Evolutionary conservation across 2,113 vertebrate species (phyloP), one percentile per base, ranked within the genome.

Genomic region (Otolemur garnettii): DNA sequence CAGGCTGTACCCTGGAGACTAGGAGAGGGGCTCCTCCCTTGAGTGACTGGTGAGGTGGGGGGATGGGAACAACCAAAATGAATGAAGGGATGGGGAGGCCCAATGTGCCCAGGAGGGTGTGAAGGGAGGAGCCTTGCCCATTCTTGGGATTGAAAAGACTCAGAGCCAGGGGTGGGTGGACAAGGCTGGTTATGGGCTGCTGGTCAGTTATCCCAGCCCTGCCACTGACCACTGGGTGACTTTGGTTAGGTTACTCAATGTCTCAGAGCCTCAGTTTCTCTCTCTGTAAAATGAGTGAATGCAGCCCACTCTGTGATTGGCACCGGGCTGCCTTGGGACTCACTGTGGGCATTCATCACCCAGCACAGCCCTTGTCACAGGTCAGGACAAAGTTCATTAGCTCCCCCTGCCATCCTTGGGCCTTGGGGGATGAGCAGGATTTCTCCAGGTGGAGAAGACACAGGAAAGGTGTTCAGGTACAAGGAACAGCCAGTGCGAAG

Each of bases 321-420:
- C 35, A 28, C 38, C 0, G 9, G 69, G 50, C 57, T 30, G 59
- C 5, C 2, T 60, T 35, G 78, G 22, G 68, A 7, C 4, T 78
- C 62, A 21, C 50, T 7, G 10, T 22, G 24, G 26, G 42, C 0
- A 1, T 0, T 53, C 5, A 5, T 7, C 9, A 30, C 30, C 62
- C 0, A 2, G 5, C 1, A 0, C 0, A 9, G 72, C 21, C 33
- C 38, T 78, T 3, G 45, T 28, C 19, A 60, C 6, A 1, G 2
- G 22, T 28, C 15, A 57, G 42, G 42, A 13, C 18, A 33, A 18
- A 30, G 2, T 19, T 3, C 5, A 4, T 57, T 11, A 18, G 2
- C 42, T 68, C 19, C 45, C 35, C 19, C 42, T 26, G 12, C 24
- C 33, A 45, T 17, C 57, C 3, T 74, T 33, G 30, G 64, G 10